Evolutionary conservation across 1,140 invertebrate species (phyloP), one percentile per base, ranked within the genome.

Genomic region (Meloidogyne chitwoodi): DNA sequence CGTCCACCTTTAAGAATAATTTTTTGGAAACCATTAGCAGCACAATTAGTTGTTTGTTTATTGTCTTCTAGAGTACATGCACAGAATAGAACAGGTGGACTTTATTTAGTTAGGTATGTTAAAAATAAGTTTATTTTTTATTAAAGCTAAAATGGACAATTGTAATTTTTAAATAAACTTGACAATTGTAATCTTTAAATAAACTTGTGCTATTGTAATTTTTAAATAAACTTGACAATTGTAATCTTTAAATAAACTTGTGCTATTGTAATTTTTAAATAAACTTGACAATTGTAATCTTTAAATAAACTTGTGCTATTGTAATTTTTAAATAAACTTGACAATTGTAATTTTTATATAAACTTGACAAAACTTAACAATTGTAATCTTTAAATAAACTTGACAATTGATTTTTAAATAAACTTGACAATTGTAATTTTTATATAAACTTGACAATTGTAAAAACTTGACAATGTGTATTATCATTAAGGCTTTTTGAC

Each of bases 81-180:
- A 19, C 81, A 82, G 31, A 75, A 81, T 71, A 64, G 81, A 31
- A 75, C 77, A 41, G 80, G 80, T 31, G 83, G 74, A 62, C 62
- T 81, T 29, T 81, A 81, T 76, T 79, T 81, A 44, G 44, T 81
- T 38, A 78, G 80, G 80, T 81, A 11, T 34, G 22, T 48, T 44
- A 19, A 19, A 48, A 48, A 56, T n/a, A 56, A 0, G n/a, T 56
- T 56, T 22, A 56, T 56, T 56, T 56, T 56, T 56, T n/a, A 0
- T n/a, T 56, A 56, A 56, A 8, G 6, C n/a, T n/a, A 48, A 41
- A 16, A 2, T 44, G 10, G 34, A 8, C 11, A 8, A 38, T 38
- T 38, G 1, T n/a, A n/a, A 8, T 11, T 44, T 44, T 44, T 44
- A 14, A 44, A 12, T 44, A 44, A 44, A 1, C 4, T 44, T 44